These are phyloP conservation scores for Charanyca ferruginea DNA, from an alignment of 2,888 invertebrate species.

Conservation along the genomic window DNA sequence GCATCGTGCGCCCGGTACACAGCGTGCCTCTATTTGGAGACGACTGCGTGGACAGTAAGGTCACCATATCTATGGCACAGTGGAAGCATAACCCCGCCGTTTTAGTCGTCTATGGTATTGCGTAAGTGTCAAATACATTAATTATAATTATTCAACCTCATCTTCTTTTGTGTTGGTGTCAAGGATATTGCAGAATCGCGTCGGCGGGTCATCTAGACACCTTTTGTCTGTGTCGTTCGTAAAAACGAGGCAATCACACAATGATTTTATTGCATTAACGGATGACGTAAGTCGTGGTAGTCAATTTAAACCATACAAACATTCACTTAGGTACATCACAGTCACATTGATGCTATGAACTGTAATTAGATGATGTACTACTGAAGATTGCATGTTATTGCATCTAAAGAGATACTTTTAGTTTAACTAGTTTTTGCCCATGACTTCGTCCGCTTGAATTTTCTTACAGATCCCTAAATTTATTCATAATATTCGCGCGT, in stretches of 20 bases:
- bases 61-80: conserved; percentile 92
- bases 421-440: too few relatives aligned
- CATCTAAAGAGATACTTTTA: conserved; percentile 16
- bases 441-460: too few relatives aligned
- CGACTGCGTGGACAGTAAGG: conserved; percentile 91
- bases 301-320: not conserved
- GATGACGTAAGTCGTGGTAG: not conserved
- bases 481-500: too few relatives aligned
- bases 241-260: conserved; percentile 3
- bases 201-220: not conserved
- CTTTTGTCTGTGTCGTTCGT: not conserved
- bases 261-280: conserved; percentile 11
- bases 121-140: conserved; percentile 77
- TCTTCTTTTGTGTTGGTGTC: not conserved
- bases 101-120: conserved; percentile 91
- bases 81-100: conserved; percentile 92
- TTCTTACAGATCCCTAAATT: too few relatives aligned
- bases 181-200: not conserved
- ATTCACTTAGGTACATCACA: not conserved
- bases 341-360: not conserved
- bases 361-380: conserved; percentile 14
- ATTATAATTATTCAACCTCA: not conserved
- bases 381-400: not conserved
- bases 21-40: conserved; percentile 92
- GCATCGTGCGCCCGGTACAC: conserved; percentile 84